A percentile compares a stretch with the other conserved stretches of the same genome.
phyloP scores from a whole-genome alignment of 2,113 vertebrate species.

The Pomatostomus ruficeps region DNA sequence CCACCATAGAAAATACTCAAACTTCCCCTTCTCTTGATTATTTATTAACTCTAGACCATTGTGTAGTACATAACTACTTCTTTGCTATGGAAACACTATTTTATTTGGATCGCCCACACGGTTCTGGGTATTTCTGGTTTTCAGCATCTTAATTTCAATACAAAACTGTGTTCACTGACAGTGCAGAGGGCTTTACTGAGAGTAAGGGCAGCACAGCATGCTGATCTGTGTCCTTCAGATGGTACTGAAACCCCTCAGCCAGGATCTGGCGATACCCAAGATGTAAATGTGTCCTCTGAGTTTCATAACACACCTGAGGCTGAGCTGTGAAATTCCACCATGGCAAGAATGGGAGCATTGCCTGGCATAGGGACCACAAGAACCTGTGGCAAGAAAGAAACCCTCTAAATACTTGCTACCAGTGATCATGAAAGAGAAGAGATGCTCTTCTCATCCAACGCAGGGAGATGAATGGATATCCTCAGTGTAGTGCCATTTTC shows the following conservation, averaged over 20 bases:
- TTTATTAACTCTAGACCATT: not conserved
- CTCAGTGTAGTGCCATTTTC: not conserved
- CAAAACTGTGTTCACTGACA: not conserved
- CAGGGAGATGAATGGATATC: not conserved
- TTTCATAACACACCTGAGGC: not conserved
- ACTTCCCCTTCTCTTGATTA: not conserved
- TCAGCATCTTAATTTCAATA: not conserved
- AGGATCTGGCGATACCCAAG: not conserved
- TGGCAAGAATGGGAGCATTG: not conserved
- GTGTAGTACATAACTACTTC: not conserved
- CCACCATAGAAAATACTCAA: not conserved
- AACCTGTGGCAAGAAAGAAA: not conserved
- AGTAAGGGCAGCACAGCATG: accelerated
- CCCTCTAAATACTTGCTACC: not conserved
- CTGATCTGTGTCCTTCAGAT: not conserved
- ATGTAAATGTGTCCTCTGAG: not conserved
- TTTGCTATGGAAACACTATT: not conserved
- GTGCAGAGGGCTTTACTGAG: not conserved
- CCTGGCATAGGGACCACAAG: not conserved
- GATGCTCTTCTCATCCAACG: not conserved
- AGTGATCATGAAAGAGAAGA: not conserved
- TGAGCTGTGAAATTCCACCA: not conserved
- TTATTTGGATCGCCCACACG: not conserved
- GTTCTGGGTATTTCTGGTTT: not conserved
- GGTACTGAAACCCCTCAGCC: not conserved